Conservation (phyloP, 2,888 invertebrate species). For the Conomelus anceps region DNA sequence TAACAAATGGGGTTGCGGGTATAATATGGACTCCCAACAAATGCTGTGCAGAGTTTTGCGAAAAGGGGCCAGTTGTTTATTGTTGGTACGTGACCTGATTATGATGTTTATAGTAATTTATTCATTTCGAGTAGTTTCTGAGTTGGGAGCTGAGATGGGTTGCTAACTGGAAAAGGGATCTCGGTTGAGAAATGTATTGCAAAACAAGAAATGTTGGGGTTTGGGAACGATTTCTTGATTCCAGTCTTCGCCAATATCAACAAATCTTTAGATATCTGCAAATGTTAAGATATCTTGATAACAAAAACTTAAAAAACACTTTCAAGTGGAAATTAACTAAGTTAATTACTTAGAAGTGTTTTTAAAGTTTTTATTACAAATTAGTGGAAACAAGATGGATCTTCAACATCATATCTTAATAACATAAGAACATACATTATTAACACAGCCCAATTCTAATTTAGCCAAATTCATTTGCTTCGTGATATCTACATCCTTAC, state of each 20-base stretch:
- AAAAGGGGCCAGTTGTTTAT: neutral
- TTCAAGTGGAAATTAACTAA: too few species aligned
- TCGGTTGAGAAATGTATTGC: neutral
- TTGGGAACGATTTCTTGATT: neutral
- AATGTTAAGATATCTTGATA: too few species aligned
- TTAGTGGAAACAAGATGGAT: too few species aligned
- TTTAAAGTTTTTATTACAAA: too few species aligned
- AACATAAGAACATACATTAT: too few species aligned
- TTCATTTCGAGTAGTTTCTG: neutral
- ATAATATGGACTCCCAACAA: neutral
- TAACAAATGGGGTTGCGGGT: neutral
- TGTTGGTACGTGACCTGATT: neutral
- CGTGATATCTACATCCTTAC: too few species aligned
- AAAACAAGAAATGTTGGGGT: neutral
- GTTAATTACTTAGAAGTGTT: too few species aligned
- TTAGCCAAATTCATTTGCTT: too few species aligned
- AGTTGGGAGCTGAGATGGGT: neutral
- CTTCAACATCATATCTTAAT: too few species aligned
- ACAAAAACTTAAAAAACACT: too few species aligned
- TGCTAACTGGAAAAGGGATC: neutral
- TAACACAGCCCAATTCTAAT: too few species aligned
- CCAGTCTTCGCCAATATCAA: neutral
- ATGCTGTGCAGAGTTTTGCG: neutral
- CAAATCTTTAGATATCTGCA: too few species aligned
- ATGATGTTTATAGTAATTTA: neutral